Percentiles rank a stretch among this genome's conserved stretches.
These are phyloP conservation scores for Rafetus swinhoei DNA, from an alignment of 2,113 vertebrate species.

Conservation along the genomic window DNA sequence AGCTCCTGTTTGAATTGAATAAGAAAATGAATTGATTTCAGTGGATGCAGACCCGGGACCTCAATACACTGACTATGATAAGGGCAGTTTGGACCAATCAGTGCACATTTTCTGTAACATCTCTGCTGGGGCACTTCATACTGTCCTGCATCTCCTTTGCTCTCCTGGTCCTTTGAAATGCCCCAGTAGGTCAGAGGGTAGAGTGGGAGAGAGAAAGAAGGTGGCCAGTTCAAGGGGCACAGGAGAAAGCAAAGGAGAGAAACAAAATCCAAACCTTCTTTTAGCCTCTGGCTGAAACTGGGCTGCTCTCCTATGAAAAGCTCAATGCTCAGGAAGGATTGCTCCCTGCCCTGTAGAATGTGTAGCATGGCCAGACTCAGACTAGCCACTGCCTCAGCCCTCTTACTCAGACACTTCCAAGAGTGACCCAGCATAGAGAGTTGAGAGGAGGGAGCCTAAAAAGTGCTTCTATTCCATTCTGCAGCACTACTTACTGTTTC, in stretches of 20 bases:
- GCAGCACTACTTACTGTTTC: not conserved
- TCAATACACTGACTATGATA: not conserved
- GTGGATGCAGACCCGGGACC: not conserved
- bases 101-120: fast-evolving
- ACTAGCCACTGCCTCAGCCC: no score
- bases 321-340: no score
- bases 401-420: not conserved
- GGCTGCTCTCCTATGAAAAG: not conserved
- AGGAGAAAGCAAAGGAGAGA: not conserved
- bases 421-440: not conserved
- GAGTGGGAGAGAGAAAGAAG: not conserved
- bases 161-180: not conserved
- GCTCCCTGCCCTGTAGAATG: no score
- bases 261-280: not conserved
- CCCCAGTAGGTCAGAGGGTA: not conserved
- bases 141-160: not conserved
- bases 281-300: not conserved
- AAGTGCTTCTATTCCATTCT: not conserved
- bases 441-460: no score
- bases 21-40: not conserved
- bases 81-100: not conserved
- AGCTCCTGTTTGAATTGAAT: not conserved
- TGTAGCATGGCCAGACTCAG: no score
- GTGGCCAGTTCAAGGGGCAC: not conserved
- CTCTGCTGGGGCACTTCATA: not conserved